A percentile compares a stretch with the other conserved stretches of the same genome.
Evolutionary conservation across 1,140 invertebrate species (phyloP).

Genomic region (Drosophila suzukii): DNA sequence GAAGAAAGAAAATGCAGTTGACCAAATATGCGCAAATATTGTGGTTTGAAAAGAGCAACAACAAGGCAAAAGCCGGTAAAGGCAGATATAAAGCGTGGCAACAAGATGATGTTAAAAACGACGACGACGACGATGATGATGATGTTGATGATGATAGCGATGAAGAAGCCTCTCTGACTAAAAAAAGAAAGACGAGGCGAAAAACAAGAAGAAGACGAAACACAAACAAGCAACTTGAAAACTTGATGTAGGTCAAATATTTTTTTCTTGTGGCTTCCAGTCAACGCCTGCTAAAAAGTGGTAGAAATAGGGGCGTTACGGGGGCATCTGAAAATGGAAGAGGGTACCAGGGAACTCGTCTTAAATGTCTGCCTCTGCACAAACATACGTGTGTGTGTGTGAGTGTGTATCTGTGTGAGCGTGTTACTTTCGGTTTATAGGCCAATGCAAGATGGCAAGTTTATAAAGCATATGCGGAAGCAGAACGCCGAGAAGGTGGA

Average conservation of each 20-base stretch:
- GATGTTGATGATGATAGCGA: constrained; percentile 35
- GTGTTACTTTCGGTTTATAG: constrained; percentile 74
- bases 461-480: constrained; percentile 64
- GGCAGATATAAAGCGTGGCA: constrained; percentile 51
- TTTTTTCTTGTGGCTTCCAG: constrained; percentile 47
- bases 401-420: constrained; percentile 18
- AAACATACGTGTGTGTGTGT: constrained; percentile 1
- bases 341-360: constrained; percentile 37
- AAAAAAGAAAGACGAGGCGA: constrained; percentile 36
- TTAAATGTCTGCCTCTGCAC: constrained; percentile 41
- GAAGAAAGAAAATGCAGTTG: constrained; percentile 67
- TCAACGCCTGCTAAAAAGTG: constrained; percentile 48
- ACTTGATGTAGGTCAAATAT: constrained; percentile 83
- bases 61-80: constrained; percentile 47
- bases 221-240: constrained; percentile 81
- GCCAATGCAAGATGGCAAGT: constrained; percentile 75
- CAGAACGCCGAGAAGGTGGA: background rate
- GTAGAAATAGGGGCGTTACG: constrained; percentile 12
- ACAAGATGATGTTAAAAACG: constrained; percentile 30
- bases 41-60: constrained; percentile 58
- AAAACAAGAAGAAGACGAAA: constrained; percentile 50
- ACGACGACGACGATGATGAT: constrained; percentile 30
- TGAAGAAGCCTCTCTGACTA: constrained; percentile 52
- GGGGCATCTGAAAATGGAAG: constrained; percentile 24
- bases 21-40: constrained; percentile 83